Base-by-base conservation (phyloP, 37 sponge, comb jelly and placozoan species). In the Haliclona indistincta region DNA sequence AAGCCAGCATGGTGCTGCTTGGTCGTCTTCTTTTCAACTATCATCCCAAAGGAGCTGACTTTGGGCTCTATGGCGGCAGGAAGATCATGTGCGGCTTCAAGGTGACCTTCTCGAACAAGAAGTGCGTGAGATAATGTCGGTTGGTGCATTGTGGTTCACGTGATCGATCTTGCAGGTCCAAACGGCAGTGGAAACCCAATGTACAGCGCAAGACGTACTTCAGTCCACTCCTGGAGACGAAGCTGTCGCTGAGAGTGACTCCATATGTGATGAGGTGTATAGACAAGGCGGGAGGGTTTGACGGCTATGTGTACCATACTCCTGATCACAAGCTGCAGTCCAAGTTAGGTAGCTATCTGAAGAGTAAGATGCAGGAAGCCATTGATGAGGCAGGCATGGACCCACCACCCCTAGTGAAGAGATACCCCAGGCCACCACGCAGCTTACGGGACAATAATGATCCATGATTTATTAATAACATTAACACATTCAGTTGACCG, bases 201-300 rank as follows among this genome's bases (percentile, higher is more conserved):
- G 76, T 86, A 6, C 86, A 89, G 32, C 63, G 70, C 20, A 80
- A 84, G 51, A 52, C 56, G 2, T 93, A 78, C 55, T 71, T 72
- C 67, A 93, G 94, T 49, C 65, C 84, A 17, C 54, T 93, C 19
- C 70, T 93, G 33, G 81, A 49, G 38, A 37, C 45, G 20, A 73
- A 55, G 0, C 47, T 88, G 53, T 45, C 29, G 0, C 40, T 93
- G 13, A 56, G 77, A 34, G 64, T 93, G 20, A 84, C 94, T 19
- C 80, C 86, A 4, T 29, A 63, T 63, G 89, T 77, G 41, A 87
- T 93, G 86, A 71, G 94, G 44, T 81, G 83, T 19, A 93, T 93
- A 32, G 94, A 93, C 79, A 93, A 85, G 64, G 89, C 89, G 7
- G 94, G 94, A 36, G 89, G 89, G 3, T 85, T 93, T 36, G 94